Evolutionary conservation across 2,113 vertebrate genomes (phyloP).

Genomic region (Nyctibius bracteatus): DNA sequence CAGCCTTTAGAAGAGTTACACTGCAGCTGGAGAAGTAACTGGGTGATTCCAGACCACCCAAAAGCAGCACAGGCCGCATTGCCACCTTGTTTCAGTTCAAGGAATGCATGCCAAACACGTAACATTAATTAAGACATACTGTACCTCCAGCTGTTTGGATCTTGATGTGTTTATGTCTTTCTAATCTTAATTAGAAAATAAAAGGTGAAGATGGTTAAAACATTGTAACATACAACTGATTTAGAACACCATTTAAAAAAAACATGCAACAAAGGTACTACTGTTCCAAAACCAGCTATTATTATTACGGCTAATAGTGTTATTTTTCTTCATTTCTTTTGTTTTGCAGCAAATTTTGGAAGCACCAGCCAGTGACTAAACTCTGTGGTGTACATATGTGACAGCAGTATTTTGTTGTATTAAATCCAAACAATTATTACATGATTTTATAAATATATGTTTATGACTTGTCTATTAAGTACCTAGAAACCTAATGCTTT

Average conservation of each 20-base stretch:
- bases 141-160: slow-evolving; percentile 64
- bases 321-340: not conserved
- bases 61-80: not conserved
- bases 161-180: slow-evolving; percentile 42
- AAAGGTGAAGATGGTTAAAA: slow-evolving; percentile 33
- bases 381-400: not conserved
- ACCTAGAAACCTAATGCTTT: not conserved
- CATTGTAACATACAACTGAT: not conserved
- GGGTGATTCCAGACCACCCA: not conserved
- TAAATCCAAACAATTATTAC: not conserved
- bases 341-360: not conserved
- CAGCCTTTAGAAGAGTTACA: not conserved
- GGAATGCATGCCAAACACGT: not conserved
- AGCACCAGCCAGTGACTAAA: not conserved
- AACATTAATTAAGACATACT: slow-evolving; percentile 27
- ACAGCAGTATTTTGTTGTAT: not conserved
- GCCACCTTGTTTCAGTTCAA: not conserved
- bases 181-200: slow-evolving; percentile 73
- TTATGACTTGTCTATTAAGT: not conserved
- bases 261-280: not conserved
- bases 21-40: not conserved
- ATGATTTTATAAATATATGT: not conserved
- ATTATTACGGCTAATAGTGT: not conserved
- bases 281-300: not conserved
- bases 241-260: not conserved